Base-by-base conservation (phyloP, 2,797 vertebrate genomes). In the Gila robusta region DNA sequence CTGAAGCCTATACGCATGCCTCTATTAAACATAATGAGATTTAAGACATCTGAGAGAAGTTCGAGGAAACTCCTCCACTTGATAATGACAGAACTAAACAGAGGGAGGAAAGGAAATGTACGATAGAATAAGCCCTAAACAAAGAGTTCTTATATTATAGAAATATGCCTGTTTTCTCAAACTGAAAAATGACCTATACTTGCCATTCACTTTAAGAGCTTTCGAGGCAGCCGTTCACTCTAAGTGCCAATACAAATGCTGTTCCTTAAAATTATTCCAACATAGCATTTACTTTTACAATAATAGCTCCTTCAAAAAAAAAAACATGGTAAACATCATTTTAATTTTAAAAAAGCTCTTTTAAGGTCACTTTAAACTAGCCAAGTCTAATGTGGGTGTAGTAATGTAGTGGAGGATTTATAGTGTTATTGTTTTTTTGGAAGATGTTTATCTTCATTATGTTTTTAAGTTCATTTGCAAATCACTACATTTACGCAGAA, bases 11-110 rank as follows among this genome's bases (percentile, higher is more conserved):
- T 70, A 83, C 81, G 76, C 81, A 86, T 89, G 81, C 35, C 78
- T 81, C 79, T 79, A 82, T 82, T 85, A 85, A 74, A 87, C 37
- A 47, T 89, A 91, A 90, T 89, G 87, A 88, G 81, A 72, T 77
- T 39, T 19, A 54, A 88, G 64, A 41, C 39, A 47, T 69, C 23
- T 66, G 52, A 74, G 4, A 32, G 71, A 83, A 74, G 78, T 84
- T 84, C 19, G 82, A 86, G 26, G 49, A 74, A 44, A 76, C 72
- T 66, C 64, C 71, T 81, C 28, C 37, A 59, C 79, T 83, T 82
- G 39, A 80, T 70, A 54, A 59, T 74, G 28, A 81, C 35, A 76
- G 39, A 72, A 44, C 69, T 17, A 81, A 28, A 73, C 62, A 71
- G 17, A 47, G 19, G 41, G 73, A 67, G 37, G 28, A 76, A 84